Conservation (phyloP, 2,888 invertebrate genomes). For the Chymomyza fuscimana region DNA sequence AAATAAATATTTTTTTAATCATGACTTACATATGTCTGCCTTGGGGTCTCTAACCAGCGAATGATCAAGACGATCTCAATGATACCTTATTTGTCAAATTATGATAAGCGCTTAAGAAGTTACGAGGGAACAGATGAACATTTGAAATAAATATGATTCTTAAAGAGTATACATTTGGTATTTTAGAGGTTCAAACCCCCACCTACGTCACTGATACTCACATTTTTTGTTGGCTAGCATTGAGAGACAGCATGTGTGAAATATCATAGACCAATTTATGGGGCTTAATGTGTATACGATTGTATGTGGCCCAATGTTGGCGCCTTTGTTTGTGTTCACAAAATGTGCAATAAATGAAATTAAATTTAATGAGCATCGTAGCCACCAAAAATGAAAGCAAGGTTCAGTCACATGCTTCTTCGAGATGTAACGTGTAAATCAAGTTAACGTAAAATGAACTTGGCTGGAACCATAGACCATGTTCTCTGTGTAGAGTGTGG, state of each 20-base stretch:
- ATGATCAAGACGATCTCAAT: too few species aligned
- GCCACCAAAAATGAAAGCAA: slow-evolving; percentile 52
- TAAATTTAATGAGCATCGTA: slow-evolving; percentile 64
- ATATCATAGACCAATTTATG: slow-evolving; percentile 69
- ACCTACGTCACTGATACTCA: neutral
- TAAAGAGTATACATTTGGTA: too few species aligned
- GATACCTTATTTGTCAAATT: too few species aligned
- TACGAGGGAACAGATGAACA: too few species aligned
- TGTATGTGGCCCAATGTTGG: neutral
- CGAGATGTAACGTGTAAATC: slow-evolving; percentile 53
- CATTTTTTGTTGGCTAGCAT: slow-evolving; percentile 12
- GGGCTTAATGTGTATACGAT: slow-evolving; percentile 38
- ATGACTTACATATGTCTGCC: too few species aligned
- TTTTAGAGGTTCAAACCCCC: neutral
- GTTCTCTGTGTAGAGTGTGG: neutral
- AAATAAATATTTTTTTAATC: too few species aligned
- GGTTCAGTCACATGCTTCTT: slow-evolving; percentile 57
- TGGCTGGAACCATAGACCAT: neutral
- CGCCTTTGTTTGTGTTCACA: neutral
- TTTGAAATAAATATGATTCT: too few species aligned
- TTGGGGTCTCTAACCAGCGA: too few species aligned
- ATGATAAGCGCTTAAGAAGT: too few species aligned
- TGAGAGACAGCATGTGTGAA: slow-evolving; percentile 60
- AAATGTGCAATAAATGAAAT: slow-evolving; percentile 52
- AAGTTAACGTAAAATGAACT: slow-evolving; percentile 49